Conservation (phyloP, 2,113 vertebrate species). For the Colaptes auratus region DNA sequence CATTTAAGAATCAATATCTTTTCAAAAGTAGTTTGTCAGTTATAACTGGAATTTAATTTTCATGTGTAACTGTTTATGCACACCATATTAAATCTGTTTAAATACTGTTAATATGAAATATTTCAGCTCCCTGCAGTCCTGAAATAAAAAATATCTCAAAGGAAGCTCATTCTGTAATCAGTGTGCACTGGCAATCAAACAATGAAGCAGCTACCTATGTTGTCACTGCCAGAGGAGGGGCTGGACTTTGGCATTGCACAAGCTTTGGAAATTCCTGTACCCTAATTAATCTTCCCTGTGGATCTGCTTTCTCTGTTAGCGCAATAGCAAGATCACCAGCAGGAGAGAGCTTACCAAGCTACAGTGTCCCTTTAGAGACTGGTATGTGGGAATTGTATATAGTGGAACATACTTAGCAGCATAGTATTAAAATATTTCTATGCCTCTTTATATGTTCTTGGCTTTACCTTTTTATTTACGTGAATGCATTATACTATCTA, state of each 20-base stretch:
- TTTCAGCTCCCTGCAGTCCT: constrained; percentile 89
- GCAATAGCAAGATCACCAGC: constrained; percentile 78
- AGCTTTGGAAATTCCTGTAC: constrained; percentile 76
- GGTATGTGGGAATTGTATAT: constrained; percentile 68
- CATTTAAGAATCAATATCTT: background rate
- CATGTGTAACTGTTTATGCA: background rate
- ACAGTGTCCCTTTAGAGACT: constrained; percentile 85
- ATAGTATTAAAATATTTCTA: background rate
- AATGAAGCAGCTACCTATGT: constrained; percentile 81
- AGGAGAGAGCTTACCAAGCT: constrained; percentile 88
- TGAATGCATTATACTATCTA: background rate
- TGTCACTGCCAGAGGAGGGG: constrained; percentile 75
- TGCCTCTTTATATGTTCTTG: background rate
- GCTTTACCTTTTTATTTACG: background rate
- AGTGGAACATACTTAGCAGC: background rate
- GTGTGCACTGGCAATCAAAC: constrained; percentile 77
- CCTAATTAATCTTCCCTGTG: constrained; percentile 83
- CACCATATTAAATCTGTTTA: no score
- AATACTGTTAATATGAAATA: background rate
- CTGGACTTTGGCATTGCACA: constrained; percentile 75
- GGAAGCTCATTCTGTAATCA: constrained; percentile 69
- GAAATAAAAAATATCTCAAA: constrained; percentile 85
- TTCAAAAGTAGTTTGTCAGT: background rate
- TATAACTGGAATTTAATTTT: background rate
- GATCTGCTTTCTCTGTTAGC: constrained; percentile 82